Conservation (phyloP, 2,113 vertebrate species). For the Apteryx mantelli region DNA sequence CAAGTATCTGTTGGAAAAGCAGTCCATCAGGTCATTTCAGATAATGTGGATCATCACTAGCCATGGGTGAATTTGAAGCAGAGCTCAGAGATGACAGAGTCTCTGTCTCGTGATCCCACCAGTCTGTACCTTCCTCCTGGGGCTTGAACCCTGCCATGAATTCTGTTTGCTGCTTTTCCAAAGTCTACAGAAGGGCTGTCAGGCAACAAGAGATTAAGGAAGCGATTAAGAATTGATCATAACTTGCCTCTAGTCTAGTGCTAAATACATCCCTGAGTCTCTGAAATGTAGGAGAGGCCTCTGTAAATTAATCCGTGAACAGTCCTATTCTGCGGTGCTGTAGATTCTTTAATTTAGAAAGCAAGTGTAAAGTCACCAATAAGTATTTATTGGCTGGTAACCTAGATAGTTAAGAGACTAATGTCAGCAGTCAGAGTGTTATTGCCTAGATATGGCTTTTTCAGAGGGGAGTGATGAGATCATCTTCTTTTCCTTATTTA, state of each 20-base stretch:
- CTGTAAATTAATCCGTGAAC: neutral
- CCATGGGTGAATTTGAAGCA: neutral
- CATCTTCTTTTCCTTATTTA: neutral
- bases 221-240: neutral
- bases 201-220: neutral
- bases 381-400: constrained; percentile 44
- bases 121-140: neutral
- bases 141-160: neutral
- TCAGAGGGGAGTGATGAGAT: neutral
- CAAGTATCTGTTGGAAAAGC: neutral
- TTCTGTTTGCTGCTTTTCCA: neutral
- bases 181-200: neutral
- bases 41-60: neutral
- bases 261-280: neutral
- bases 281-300: neutral
- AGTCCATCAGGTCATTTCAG: neutral
- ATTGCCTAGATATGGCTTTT: neutral
- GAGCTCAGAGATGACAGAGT: neutral
- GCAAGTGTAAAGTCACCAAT: neutral
- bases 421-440: neutral
- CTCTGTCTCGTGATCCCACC: neutral
- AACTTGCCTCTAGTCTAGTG: neutral
- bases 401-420: constrained; percentile 21
- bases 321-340: neutral
- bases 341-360: constrained; percentile 23